phyloP scores from a whole-genome alignment of 2,888 invertebrate genomes.

The Ceratothoa steindachneri region DNA sequence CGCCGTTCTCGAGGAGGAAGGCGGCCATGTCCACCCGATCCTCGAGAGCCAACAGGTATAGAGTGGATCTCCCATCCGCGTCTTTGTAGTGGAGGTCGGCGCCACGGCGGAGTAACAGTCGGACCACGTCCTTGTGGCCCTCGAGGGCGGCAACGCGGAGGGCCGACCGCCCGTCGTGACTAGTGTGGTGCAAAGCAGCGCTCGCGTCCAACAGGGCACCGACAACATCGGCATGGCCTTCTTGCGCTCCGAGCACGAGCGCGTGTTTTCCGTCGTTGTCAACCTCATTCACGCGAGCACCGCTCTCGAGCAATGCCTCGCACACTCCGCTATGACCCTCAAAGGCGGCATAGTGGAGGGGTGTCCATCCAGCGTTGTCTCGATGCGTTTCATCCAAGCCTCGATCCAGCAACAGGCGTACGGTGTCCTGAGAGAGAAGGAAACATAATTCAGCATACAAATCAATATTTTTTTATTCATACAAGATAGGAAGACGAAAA shows the following conservation, averaged over 20 bases:
- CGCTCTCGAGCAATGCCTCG: conserved; percentile 76
- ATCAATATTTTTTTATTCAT: neutral
- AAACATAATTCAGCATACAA: conserved; percentile 38
- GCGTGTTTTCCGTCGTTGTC: conserved; percentile 89
- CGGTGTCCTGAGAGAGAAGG: conserved; percentile 70
- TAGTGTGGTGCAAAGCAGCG: conserved; percentile 76
- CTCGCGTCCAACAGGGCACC: conserved; percentile 68
- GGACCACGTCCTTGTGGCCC: conserved; percentile 75
- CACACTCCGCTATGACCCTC: conserved; percentile 81
- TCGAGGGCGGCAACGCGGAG: conserved; percentile 72
- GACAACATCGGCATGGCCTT: conserved; percentile 70
- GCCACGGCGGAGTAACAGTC: conserved; percentile 64
- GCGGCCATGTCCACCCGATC: conserved; percentile 78
- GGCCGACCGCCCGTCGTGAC: conserved; percentile 86
- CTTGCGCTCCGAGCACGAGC: conserved; percentile 81
- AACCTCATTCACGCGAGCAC: conserved; percentile 79
- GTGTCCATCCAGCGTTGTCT: conserved; percentile 96
- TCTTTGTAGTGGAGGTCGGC: conserved; percentile 84
- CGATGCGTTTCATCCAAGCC: conserved; percentile 61
- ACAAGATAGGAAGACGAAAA: too few relatives aligned
- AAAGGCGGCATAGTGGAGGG: conserved; percentile 91
- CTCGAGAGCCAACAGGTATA: conserved; percentile 85
- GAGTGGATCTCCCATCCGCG: conserved; percentile 84
- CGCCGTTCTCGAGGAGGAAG: conserved; percentile 69
- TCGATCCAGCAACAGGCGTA: conserved; percentile 78